Evolutionary conservation across 2,888 invertebrate species (phyloP).

Genomic region (Andrena flavipes): DNA sequence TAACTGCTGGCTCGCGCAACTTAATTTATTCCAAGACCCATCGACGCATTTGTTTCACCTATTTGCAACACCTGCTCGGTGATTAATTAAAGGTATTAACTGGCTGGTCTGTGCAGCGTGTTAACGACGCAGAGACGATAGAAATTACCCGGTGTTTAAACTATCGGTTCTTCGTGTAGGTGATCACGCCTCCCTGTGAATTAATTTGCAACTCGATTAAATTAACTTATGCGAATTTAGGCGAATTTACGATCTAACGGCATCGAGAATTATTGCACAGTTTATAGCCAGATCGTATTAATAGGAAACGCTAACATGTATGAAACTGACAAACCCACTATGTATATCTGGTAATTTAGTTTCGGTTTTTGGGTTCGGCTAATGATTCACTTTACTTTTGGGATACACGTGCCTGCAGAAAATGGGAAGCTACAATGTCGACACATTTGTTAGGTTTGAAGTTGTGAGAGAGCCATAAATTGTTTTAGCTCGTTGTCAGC

Average conservation of each 20-base stretch:
- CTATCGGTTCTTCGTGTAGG: conserved; percentile 25
- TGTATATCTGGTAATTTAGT: no score
- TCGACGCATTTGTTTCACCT: conserved; percentile 43
- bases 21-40: conserved; percentile 49
- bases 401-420: no score
- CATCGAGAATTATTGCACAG: conserved; percentile 1
- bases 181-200: background rate
- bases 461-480: background rate
- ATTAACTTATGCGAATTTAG: conserved; percentile 19
- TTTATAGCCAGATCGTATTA: background rate
- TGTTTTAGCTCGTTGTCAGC: background rate
- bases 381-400: no score
- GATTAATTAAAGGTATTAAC: conserved; percentile 64
- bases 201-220: conserved; percentile 27
- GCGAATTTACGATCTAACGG: conserved; percentile 13
- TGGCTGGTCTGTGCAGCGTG: conserved; percentile 29
- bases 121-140: conserved; percentile 42
- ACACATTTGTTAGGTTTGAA: background rate
- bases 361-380: no score
- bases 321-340: background rate
- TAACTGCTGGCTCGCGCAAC: conserved; percentile 26
- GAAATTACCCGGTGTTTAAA: conserved; percentile 64
- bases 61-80: conserved; percentile 50
- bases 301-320: background rate
- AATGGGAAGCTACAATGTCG: background rate